Conservation (phyloP, 92 coral and sea anemone species). For the Phenganax stokvisi region DNA sequence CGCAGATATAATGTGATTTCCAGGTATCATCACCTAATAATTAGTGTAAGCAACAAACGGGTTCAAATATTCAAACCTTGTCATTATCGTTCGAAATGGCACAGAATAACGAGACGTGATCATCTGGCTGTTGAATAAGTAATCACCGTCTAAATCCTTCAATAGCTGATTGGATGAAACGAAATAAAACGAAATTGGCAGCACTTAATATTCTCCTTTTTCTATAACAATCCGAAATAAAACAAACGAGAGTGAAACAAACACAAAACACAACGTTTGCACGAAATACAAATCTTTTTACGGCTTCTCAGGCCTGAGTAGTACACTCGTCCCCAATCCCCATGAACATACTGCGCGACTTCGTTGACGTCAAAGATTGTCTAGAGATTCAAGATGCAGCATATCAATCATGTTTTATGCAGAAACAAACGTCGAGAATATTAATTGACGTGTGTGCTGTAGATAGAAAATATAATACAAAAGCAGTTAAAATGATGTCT, state of each 20-base stretch:
- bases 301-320: background rate
- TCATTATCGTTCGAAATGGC: slow-evolving; percentile 35
- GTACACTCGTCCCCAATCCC: slow-evolving; percentile 34
- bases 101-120: slow-evolving; percentile 16
- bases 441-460: slow-evolving; percentile 10
- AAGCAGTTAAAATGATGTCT: background rate
- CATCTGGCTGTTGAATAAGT: slow-evolving; percentile 42
- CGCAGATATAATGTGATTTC: slow-evolving; percentile 29
- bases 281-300: background rate
- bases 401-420: slow-evolving; percentile 18
- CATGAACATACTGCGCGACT: background rate
- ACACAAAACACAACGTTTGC: background rate
- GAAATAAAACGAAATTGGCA: slow-evolving; percentile 25
- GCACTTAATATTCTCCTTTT: slow-evolving; percentile 8
- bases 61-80: slow-evolving; percentile 31
- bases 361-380: background rate
- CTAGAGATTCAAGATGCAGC: background rate
- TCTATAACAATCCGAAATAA: slow-evolving; percentile 18
- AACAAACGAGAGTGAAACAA: slow-evolving; percentile 8
- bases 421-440: background rate
- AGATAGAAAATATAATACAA: background rate
- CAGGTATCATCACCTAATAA: slow-evolving; percentile 46
- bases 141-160: slow-evolving; percentile 38
- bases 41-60: slow-evolving; percentile 33
- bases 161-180: slow-evolving; percentile 39